Conservation (phyloP, 2,113 vertebrate species). For the Holacanthus passer region DNA sequence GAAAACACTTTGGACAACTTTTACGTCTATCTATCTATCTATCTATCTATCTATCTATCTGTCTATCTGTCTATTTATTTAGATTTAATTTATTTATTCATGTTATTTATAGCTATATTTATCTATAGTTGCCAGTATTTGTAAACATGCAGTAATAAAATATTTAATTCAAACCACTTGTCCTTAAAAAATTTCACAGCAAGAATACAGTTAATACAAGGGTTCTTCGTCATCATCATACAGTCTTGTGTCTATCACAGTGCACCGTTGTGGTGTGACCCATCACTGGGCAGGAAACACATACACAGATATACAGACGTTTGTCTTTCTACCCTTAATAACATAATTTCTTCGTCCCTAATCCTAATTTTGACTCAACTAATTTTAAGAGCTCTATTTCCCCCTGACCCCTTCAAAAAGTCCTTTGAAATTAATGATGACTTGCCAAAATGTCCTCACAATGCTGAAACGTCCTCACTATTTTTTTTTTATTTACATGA, state of each 20-base stretch:
- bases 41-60: no score
- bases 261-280: no score
- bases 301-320: no score
- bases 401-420: not conserved
- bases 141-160: no score
- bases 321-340: no score
- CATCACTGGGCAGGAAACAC: not conserved
- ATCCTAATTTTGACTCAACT: no score
- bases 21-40: slow-evolving; percentile 23
- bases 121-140: slow-evolving; percentile 11
- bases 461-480: not conserved
- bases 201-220: not conserved
- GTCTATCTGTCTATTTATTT: no score
- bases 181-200: no score
- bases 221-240: not conserved
- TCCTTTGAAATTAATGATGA: not conserved
- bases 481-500: not conserved
- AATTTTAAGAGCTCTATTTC: no score
- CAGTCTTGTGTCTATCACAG: not conserved
- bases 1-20: not conserved
- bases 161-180: not conserved
- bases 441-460: not conserved
- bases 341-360: no score
- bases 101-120: slow-evolving; percentile 23
- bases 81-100: not conserved